Evolutionary conservation across 2,797 vertebrate genomes (phyloP).

Genomic region (Anomalospiza imberbis): DNA sequence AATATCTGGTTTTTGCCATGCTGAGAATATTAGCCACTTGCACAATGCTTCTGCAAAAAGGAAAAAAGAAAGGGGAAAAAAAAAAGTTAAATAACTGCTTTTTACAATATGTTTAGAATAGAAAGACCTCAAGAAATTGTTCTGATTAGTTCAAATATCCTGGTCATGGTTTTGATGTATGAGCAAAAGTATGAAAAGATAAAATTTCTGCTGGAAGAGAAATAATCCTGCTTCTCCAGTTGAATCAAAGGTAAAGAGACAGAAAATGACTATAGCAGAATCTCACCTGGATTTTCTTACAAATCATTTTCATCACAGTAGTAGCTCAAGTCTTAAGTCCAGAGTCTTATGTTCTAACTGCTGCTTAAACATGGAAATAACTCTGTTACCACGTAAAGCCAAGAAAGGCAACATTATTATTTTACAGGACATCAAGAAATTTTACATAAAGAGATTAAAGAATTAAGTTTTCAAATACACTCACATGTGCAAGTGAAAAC

Average conservation of each 20-base stretch:
- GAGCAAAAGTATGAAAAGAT: not conserved
- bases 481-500: not conserved
- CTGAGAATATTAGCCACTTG: not conserved
- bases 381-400: not conserved
- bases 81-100: not conserved
- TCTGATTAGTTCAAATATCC: not conserved
- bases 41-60: not conserved
- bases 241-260: not conserved
- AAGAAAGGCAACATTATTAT: not conserved
- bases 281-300: not conserved
- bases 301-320: not conserved
- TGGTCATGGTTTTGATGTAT: accelerated
- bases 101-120: not conserved
- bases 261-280: not conserved
- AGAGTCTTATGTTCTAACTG: not conserved
- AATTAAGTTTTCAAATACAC: not conserved
- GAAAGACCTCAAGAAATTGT: not conserved
- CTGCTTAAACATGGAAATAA: not conserved
- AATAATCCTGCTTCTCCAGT: not conserved
- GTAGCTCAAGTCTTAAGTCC: not conserved
- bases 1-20: not conserved
- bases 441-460: not conserved
- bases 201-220: not conserved
- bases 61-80: accelerated
- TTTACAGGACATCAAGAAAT: not conserved